Conservation (phyloP, 2,113 vertebrate genomes). For the Vireo altiloquus region DNA sequence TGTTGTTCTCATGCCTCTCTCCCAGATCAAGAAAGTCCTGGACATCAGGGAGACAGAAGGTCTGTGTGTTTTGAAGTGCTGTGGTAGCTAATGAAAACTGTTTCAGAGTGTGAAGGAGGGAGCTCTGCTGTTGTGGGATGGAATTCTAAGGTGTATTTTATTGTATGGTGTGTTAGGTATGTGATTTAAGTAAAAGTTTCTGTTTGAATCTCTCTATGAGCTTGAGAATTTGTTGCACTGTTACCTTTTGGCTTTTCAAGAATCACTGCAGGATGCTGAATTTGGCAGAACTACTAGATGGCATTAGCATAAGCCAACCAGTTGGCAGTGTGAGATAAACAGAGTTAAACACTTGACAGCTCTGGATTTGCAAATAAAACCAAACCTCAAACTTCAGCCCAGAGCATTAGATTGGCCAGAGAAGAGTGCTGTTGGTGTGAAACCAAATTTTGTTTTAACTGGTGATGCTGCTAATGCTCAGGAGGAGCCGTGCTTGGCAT, state of each 20-base stretch:
- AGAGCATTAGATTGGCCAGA: background rate
- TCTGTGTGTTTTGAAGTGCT: slow-evolving; percentile 56
- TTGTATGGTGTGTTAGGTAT: background rate
- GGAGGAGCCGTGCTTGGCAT: background rate
- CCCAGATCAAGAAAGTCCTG: slow-evolving; percentile 94
- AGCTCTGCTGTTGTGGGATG: background rate
- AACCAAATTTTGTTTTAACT: background rate
- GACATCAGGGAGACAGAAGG: slow-evolving; percentile 96
- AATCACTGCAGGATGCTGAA: background rate
- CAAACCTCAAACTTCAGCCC: background rate
- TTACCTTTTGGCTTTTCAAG: background rate
- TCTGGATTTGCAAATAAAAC: background rate
- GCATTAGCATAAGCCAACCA: background rate
- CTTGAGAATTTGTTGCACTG: background rate
- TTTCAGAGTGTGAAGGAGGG: background rate
- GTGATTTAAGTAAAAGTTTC: background rate
- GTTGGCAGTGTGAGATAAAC: background rate
- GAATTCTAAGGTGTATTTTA: background rate
- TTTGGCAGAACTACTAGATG: background rate
- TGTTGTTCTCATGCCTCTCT: slow-evolving; percentile 93
- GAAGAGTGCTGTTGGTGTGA: background rate
- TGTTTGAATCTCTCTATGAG: background rate
- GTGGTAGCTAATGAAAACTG: background rate
- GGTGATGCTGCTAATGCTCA: background rate
- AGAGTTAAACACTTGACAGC: background rate